A percentile compares a stretch with the other conserved stretches of the same genome.
These are phyloP conservation scores for Echinometra lucunter DNA, from an alignment of 53 echinoderm and acorn worm genomes.

Conservation along the genomic window DNA sequence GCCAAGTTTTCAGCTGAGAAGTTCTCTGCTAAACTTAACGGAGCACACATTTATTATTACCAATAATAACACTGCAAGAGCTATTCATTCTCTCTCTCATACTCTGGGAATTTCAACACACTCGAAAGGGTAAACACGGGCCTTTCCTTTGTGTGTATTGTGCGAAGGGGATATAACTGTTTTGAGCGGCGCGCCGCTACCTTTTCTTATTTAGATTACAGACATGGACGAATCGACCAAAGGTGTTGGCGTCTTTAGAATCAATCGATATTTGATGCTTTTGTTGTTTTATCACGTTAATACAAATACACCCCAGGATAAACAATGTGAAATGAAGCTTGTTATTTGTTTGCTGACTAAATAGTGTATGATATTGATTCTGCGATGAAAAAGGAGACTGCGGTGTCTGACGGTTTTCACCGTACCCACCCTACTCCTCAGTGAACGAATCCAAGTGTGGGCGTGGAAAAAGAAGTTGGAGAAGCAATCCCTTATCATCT, in stretches of 20 bases:
- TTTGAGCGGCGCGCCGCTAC: conserved; percentile 63
- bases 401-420: not conserved
- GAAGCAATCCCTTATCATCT: conserved; percentile 20
- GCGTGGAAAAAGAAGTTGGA: conserved; percentile 38
- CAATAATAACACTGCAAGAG: conserved; percentile 28
- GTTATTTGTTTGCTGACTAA: not conserved
- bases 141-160: conserved; percentile 38
- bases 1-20: not conserved
- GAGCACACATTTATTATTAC: not conserved
- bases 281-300: conserved; percentile 28
- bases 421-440: conserved; percentile 2
- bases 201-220: conserved; percentile 52
- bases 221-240: conserved; percentile 30
- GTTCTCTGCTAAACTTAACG: not conserved
- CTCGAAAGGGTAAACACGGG: conserved; percentile 30
- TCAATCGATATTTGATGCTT: conserved; percentile 21
- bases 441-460: conserved; percentile 59
- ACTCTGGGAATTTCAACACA: not conserved
- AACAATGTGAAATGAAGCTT: conserved; percentile 19
- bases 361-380: not conserved
- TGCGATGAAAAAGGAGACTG: not conserved
- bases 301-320: not conserved
- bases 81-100: conserved; percentile 9
- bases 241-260: not conserved
- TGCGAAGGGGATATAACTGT: not conserved